Evolutionary conservation across 1,140 invertebrate genomes (phyloP).

Genomic region (Drosophila melanica): DNA sequence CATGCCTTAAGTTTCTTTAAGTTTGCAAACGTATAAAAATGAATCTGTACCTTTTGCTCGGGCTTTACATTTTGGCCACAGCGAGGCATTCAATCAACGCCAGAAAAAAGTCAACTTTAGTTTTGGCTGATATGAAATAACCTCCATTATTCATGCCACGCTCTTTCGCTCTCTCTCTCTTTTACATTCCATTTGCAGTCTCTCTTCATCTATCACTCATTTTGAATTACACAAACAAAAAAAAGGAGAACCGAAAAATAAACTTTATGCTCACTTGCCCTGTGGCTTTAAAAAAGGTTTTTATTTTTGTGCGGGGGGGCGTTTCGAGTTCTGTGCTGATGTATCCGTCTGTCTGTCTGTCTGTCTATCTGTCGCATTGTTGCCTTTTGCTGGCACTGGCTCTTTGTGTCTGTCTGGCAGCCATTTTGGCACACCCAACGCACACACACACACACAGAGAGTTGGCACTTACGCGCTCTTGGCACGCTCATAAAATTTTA

Average conservation of each 20-base stretch:
- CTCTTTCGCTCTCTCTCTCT: not conserved
- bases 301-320: constrained; percentile 8
- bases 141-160: constrained; percentile 44
- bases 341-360: constrained; percentile 28
- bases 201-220: constrained; percentile 51
- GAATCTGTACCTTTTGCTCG: not conserved
- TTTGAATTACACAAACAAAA: constrained; percentile 27
- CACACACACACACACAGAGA: constrained; percentile 10
- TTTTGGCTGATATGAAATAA: constrained; percentile 50
- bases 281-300: constrained; percentile 70
- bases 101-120: constrained; percentile 53
- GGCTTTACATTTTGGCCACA: not conserved
- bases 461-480: constrained; percentile 74
- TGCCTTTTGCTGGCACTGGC: constrained; percentile 31
- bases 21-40: not conserved
- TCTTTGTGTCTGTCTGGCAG: constrained; percentile 62
- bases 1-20: not conserved
- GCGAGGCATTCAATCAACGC: constrained; percentile 42
- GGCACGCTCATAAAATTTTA: constrained; percentile 81
- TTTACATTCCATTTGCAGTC: not conserved
- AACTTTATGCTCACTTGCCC: constrained; percentile 69
- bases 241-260: constrained; percentile 4
- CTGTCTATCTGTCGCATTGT: constrained; percentile 46
- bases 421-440: constrained; percentile 62
- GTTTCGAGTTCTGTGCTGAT: constrained; percentile 7